Percentiles rank a stretch among this genome's conserved stretches.
These are phyloP conservation scores for Thumatha senex DNA, from an alignment of 2,888 invertebrate species.

Conservation along the genomic window DNA sequence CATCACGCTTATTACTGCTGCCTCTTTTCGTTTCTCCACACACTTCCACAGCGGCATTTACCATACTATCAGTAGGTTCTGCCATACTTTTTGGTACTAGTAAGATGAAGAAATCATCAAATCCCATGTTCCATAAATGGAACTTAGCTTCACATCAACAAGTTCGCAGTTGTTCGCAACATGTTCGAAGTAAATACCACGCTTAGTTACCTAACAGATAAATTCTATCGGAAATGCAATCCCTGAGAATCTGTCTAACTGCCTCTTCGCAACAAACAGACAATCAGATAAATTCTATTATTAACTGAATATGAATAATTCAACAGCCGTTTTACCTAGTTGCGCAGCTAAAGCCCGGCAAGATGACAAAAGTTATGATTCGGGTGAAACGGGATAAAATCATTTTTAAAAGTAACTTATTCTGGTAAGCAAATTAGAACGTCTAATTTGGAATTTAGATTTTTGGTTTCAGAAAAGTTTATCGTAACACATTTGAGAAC, in stretches of 20 bases:
- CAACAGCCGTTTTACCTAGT: slow-evolving; percentile 42
- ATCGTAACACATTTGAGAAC: neutral
- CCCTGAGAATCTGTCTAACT: slow-evolving; percentile 9
- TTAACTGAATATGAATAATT: slow-evolving; percentile 52
- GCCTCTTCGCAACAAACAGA: slow-evolving; percentile 28
- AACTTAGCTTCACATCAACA: no score
- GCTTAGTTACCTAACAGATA: neutral
- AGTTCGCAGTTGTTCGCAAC: no score
- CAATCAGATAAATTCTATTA: slow-evolving; percentile 27
- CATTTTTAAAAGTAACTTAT: slow-evolving; percentile 30
- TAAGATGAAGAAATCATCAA: no score
- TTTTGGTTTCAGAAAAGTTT: slow-evolving; percentile 9
- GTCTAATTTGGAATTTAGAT: slow-evolving; percentile 27
- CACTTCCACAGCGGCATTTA: no score
- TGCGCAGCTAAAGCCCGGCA: slow-evolving; percentile 32
- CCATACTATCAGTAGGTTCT: no score
- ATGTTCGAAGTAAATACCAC: neutral
- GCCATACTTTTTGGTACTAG: no score
- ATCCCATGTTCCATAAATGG: no score
- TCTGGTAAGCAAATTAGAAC: slow-evolving; percentile 25
- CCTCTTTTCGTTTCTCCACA: no score
- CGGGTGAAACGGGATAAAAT: slow-evolving; percentile 34
- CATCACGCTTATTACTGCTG: no score
- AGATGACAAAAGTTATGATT: slow-evolving; percentile 30
- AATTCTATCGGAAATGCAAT: slow-evolving; percentile 1